Evolutionary conservation across 2,113 vertebrate species (phyloP), one percentile per base, ranked within the genome.

Genomic region (Hemichromis elongatus): DNA sequence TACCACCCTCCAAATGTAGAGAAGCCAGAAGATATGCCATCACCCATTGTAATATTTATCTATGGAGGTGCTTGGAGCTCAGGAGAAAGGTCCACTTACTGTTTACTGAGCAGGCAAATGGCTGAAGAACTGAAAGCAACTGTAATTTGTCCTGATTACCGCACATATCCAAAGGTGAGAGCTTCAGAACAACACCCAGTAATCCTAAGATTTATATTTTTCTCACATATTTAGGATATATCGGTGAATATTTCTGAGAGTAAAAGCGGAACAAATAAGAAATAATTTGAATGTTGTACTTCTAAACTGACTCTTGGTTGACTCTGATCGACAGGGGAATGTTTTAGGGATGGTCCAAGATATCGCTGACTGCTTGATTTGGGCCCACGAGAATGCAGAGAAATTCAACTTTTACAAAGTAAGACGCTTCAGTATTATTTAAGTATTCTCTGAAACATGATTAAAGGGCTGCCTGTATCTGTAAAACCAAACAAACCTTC

Each of bases 71-170:
- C 93, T 0, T 96, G 95, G 96, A 93, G 95, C 16, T 95, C 96
- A 21, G 96, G 96, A 82, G 90, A 96, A 14, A 90, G 95, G 86
- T 91, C 93, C 56, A 95, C 68, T 5, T 96, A 96, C 92, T 96
- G 96, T 86, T 89, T 97, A 63, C 87, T 97, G 79, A 95, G 95
- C 68, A 40, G 89, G n/a, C 94, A 94, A 59, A 94, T 96, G 92
- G 93, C 95, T 54, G 90, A 95, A 55, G 94, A 96, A 80, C 93
- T 96, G 59, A 88, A 80, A 42, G 93, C 92, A n/a, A 77, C 88
- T 6, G 96, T 97, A 18, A 54, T 96, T 68, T 96, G 96, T 81
- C 96, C 95, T 2, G 96, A 96, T 92, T 96, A 96, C 92, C 90
- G 87, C 82, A 95, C 84, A 59, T 96, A 94, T 92, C 96, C 96